Conservation (phyloP, 1,140 invertebrate genomes). For the Mizuhopecten yessoensis region DNA sequence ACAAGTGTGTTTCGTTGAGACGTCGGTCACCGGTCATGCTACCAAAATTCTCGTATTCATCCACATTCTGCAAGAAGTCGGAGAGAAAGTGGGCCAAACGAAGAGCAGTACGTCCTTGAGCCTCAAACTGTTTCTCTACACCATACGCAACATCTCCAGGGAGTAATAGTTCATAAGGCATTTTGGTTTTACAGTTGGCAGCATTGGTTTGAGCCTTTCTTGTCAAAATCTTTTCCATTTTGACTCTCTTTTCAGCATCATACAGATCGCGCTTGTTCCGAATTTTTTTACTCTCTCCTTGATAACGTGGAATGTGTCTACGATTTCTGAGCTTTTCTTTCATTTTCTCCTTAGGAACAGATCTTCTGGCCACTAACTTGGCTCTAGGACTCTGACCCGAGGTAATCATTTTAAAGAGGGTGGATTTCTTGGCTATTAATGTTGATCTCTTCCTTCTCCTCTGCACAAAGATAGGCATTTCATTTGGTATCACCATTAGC, state of each 20-base stretch:
- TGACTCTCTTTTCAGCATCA: constrained; percentile 68
- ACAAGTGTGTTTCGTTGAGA: constrained; percentile 81
- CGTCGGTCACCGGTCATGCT: constrained; percentile 85
- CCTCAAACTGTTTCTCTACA: constrained; percentile 85
- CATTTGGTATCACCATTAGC: constrained; percentile 73
- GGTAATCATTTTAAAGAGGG: constrained; percentile 52
- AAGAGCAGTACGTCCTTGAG: constrained; percentile 94
- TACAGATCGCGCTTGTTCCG: constrained; percentile 74
- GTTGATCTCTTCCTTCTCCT: constrained; percentile 71
- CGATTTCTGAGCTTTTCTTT: constrained; percentile 50
- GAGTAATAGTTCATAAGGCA: constrained; percentile 75
- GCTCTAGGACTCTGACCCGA: constrained; percentile 53
- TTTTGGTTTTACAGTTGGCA: constrained; percentile 71
- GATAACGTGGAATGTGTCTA: constrained; percentile 57
- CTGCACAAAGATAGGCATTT: constrained; percentile 73
- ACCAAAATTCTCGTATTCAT: constrained; percentile 96
- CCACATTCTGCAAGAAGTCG: constrained; percentile 95
- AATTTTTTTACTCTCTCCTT: constrained; percentile 60
- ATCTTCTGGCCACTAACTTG: constrained; percentile 61
- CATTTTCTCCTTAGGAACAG: constrained; percentile 32
- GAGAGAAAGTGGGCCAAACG: constrained; percentile 97
- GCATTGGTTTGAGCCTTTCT: constrained; percentile 72
- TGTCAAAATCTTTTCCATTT: constrained; percentile 75
- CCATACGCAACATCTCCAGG: constrained; percentile 89
- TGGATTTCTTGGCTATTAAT: constrained; percentile 46